Percentiles rank a stretch among this genome's conserved stretches.
Evolutionary conservation across 2,888 invertebrate genomes (phyloP).

Genomic region (Agriopis marginaria): DNA sequence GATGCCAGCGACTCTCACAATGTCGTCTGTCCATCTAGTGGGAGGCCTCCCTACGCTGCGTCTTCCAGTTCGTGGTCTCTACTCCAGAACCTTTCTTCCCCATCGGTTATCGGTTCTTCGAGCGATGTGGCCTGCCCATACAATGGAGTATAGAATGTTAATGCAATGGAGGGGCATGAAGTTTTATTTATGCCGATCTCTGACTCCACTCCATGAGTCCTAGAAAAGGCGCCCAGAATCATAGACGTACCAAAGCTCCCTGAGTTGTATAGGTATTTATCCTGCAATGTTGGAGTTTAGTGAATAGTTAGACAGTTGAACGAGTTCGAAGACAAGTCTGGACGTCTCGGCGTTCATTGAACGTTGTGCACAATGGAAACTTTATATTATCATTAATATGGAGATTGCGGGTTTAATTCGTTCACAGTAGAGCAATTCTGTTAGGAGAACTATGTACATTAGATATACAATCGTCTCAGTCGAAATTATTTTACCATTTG

Average conservation of each 20-base stretch:
- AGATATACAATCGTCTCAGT: background rate
- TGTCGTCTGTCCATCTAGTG: no score
- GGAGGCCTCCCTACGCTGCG: no score
- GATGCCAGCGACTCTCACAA: no score
- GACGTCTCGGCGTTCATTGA: slow-evolving; percentile 6
- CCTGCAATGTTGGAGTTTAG: slow-evolving; percentile 4
- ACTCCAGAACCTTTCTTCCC: no score
- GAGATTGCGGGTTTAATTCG: slow-evolving; percentile 16
- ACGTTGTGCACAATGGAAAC: slow-evolving; percentile 9
- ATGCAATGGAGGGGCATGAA: no score
- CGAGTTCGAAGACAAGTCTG: slow-evolving; percentile 18
- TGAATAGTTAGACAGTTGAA: slow-evolving; percentile 32
- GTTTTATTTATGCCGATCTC: no score
- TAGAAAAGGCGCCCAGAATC: background rate
- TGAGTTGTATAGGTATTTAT: background rate
- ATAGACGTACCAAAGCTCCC: background rate
- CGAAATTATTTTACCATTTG: background rate
- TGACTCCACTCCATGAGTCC: no score
- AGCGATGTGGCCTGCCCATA: no score
- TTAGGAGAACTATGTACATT: background rate
- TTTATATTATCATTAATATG: slow-evolving; percentile 13
- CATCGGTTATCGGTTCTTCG: no score
- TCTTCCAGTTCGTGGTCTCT: no score
- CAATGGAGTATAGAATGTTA: no score
- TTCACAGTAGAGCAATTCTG: background rate